A percentile compares a stretch with the other conserved stretches of the same genome.
These are phyloP conservation scores for Littorina saxatilis DNA, from an alignment of 1,140 invertebrate species.

Conservation along the genomic window DNA sequence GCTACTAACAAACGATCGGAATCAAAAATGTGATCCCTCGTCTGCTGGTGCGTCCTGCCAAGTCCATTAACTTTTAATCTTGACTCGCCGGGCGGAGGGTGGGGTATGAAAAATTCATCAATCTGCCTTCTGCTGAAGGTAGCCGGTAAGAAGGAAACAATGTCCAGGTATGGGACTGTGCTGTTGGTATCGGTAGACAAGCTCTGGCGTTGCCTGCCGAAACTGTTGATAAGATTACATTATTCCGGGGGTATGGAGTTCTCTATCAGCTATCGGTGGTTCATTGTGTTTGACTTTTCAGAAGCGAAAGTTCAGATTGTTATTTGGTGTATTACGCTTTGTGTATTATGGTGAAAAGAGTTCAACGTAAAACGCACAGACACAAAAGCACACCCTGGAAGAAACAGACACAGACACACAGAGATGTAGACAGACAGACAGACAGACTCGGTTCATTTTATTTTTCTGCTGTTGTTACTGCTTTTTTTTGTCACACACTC, in stretches of 20 bases:
- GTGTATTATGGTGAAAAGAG: background rate
- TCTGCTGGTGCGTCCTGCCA: too few species aligned
- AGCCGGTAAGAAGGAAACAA: too few species aligned
- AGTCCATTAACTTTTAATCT: slow-evolving; percentile 8
- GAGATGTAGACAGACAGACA: too few species aligned
- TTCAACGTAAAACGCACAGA: background rate
- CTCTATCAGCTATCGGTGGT: background rate
- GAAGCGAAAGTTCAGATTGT: too few species aligned
- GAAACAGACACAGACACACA: background rate
- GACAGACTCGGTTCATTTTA: too few species aligned
- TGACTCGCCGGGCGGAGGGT: background rate
- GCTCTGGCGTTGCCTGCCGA: background rate
- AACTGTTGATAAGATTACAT: background rate
- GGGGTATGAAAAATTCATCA: background rate
- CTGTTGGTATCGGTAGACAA: too few species aligned
- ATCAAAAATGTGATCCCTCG: too few species aligned
- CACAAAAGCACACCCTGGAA: too few species aligned
- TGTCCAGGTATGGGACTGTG: too few species aligned
- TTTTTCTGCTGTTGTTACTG: too few species aligned
- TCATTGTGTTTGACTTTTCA: background rate
- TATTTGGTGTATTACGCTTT: background rate
- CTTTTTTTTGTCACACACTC: too few species aligned
- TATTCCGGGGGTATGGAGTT: background rate
- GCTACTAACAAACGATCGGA: too few species aligned
- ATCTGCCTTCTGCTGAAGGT: background rate